Conservation (phyloP, 1,140 invertebrate species). For the Macrostomum lignano region DNA sequence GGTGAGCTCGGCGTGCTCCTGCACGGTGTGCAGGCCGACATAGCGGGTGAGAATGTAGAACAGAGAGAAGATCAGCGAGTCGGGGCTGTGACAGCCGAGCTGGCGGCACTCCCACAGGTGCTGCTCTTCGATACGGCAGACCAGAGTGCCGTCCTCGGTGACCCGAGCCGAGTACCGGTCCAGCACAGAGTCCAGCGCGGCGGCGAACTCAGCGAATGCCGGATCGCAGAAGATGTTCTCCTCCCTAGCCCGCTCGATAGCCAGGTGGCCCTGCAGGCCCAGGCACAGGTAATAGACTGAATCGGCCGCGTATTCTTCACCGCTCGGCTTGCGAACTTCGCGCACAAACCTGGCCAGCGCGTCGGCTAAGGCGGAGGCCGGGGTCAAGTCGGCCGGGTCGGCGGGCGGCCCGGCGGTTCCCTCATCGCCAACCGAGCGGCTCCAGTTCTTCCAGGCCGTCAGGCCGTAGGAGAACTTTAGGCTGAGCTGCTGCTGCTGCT, state of each 20-base stretch:
- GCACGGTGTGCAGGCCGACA: constrained; percentile 3
- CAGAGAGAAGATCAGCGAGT: constrained; percentile 6
- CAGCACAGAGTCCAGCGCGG: constrained; percentile 33
- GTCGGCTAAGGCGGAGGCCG: background rate
- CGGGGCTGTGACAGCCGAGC: constrained; percentile 5
- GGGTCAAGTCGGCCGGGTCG: background rate
- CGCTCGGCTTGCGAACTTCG: constrained; percentile 7
- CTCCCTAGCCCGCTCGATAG: constrained; percentile 12
- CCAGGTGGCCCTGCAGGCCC: constrained; percentile 12
- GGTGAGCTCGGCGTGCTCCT: constrained; percentile 3
- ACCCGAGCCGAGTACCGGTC: constrained; percentile 9
- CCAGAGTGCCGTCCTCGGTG: constrained; percentile 1
- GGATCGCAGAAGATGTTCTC: constrained; percentile 11
- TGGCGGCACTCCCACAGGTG: constrained; percentile 8
- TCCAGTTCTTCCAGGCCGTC: constrained; percentile 8
- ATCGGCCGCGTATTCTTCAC: constrained; percentile 8
- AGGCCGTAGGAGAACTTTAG: constrained; percentile 8
- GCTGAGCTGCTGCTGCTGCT: background rate
- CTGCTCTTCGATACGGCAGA: constrained; percentile 8
- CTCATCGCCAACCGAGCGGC: background rate
- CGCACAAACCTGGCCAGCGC: constrained; percentile 5
- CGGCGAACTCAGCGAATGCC: constrained; percentile 30
- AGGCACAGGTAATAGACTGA: constrained; percentile 8
- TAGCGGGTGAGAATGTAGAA: constrained; percentile 8
- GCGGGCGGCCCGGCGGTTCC: background rate